Conservation (phyloP, 1,140 invertebrate genomes). For the Atta colombica region DNA sequence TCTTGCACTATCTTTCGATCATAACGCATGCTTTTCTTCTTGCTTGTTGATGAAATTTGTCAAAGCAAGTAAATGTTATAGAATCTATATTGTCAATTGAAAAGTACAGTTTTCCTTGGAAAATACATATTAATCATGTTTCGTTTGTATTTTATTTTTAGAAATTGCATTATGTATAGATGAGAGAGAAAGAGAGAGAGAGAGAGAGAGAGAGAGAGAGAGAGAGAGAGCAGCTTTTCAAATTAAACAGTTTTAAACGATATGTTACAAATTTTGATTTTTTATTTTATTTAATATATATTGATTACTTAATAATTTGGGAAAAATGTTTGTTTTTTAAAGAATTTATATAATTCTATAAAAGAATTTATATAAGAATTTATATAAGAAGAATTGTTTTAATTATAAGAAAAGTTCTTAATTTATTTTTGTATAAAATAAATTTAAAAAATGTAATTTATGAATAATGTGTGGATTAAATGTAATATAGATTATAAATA, state of each 20-base stretch:
- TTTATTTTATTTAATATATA: conserved; percentile 26
- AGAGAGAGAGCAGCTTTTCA: background rate
- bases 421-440: background rate
- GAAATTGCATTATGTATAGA: too few relatives aligned
- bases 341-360: conserved; percentile 2
- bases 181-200: too few relatives aligned
- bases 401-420: background rate
- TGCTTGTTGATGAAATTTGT: too few relatives aligned
- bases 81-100: too few relatives aligned
- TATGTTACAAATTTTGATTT: background rate
- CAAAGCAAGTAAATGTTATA: too few relatives aligned
- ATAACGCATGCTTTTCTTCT: too few relatives aligned
- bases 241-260: background rate
- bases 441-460: background rate
- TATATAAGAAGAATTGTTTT: too few relatives aligned
- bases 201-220: too few relatives aligned
- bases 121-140: too few relatives aligned
- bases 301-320: conserved; percentile 13
- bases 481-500: background rate
- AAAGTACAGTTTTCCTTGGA: too few relatives aligned
- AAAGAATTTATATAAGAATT: background rate
- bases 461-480: background rate
- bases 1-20: too few relatives aligned
- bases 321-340: background rate
- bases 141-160: too few relatives aligned